These are phyloP conservation scores for Phania funesta DNA, from an alignment of 2,888 invertebrate genomes.

Conservation along the genomic window DNA sequence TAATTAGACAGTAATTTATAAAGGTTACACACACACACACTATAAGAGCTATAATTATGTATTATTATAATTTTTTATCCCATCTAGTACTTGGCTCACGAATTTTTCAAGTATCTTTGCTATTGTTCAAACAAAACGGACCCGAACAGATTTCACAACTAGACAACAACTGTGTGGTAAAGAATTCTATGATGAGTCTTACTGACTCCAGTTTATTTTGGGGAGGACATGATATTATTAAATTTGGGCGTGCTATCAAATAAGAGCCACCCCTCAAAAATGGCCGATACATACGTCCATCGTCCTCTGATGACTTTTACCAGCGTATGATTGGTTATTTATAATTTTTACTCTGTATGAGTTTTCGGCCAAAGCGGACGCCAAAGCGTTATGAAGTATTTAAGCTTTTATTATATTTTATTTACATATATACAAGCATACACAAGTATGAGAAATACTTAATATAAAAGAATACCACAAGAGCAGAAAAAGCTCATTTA, in stretches of 20 bases:
- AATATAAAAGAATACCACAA: neutral
- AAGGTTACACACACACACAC: conserved; percentile 62
- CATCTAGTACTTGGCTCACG: conserved; percentile 64
- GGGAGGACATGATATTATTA: conserved; percentile 78
- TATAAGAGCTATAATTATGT: conserved; percentile 55
- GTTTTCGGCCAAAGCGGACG: neutral
- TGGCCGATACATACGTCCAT: conserved; percentile 67
- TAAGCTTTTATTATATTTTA: conserved; percentile 17
- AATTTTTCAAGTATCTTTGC: conserved; percentile 54
- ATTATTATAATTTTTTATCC: conserved; percentile 54
- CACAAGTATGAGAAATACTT: neutral
- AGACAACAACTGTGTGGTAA: conserved; percentile 80
- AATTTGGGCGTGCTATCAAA: conserved; percentile 74
- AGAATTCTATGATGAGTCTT: conserved; percentile 80
- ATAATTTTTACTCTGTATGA: neutral
- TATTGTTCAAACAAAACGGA: conserved; percentile 76
- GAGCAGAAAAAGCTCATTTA: conserved; percentile 38
- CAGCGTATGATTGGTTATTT: conserved; percentile 55
- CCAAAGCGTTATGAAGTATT: conserved; percentile 59
- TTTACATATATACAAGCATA: neutral
- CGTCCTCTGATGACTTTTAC: conserved; percentile 6
- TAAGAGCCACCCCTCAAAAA: conserved; percentile 72
- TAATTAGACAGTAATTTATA: conserved; percentile 1
- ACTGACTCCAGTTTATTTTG: conserved; percentile 76
- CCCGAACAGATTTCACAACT: conserved; percentile 80